Base-by-base conservation (phyloP, 2,888 invertebrate species). In the Lycophotia porphyrea region DNA sequence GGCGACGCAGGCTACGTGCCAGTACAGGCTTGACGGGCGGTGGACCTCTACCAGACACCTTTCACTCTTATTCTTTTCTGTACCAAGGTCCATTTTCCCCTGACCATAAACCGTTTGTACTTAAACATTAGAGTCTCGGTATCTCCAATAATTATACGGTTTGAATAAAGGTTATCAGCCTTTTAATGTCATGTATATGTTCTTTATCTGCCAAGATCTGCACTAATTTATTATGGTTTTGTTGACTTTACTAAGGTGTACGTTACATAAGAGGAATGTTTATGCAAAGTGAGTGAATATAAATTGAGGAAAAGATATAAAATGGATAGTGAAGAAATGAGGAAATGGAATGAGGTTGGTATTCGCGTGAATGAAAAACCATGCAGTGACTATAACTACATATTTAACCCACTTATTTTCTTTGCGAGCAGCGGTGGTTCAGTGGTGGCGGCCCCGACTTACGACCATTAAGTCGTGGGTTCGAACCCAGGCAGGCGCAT, bases 91-190 rank as follows among this genome's bases (percentile, higher is more conserved):
- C 70, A 90, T 81, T 90, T 88, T 94, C 55, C 79, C 52, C 31
- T 88, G 76, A 69, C 67, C 60, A 27, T 52, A 18, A 76, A 76
- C 80, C 73, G 84, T 87, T 88, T 89, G 88, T 84, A 89, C 88
- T 88, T 90, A 88, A 90, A 89, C 87, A 90, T 92, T 90, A 91
- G 91, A 89, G 92, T 92, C 93, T 93, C 91, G 91, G 93, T 94
- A 94, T 94, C 93, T 94, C 92, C 93, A 93, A 95, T 96, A 96
- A 96, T 95, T 95, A 96, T 94, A 95, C 91, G 93, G 94, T 94
- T 93, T 92, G 93, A 93, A 93, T 91, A 92, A 94, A 94, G 95
- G 95, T 95, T 95, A 96, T 95, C 95, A 95, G 94, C 95, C 95
- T 94, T 91, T 93, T 93, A 94, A 94, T 95, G 90, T 91, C 91